A percentile compares a stretch with the other conserved stretches of the same genome.
Evolutionary conservation across 2,113 vertebrate genomes (phyloP).

Genomic region (Acanthochromis polyacanthus): DNA sequence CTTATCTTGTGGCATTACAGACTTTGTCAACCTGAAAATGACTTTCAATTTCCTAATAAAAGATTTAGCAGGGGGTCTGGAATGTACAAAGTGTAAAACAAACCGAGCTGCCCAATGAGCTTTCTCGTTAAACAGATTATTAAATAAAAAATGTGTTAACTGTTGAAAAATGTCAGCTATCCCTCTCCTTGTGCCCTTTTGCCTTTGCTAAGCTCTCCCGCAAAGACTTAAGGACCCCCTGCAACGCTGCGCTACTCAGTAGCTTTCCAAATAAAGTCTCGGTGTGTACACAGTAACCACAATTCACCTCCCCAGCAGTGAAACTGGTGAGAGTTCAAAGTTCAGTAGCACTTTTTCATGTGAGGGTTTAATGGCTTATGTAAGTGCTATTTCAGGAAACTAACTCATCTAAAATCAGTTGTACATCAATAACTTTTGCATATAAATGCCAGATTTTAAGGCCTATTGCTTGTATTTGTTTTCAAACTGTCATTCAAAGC

Average conservation of each 20-base stretch:
- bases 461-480: background rate
- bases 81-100: conserved; percentile 70
- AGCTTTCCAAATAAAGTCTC: conserved; percentile 53
- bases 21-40: conserved; percentile 35
- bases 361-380: conserved; percentile 13
- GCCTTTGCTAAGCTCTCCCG: conserved; percentile 59
- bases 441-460: background rate
- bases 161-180: conserved; percentile 71
- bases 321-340: conserved; percentile 40
- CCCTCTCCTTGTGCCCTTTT: conserved; percentile 36
- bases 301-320: conserved; percentile 31
- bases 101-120: conserved; percentile 32
- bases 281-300: conserved; percentile 39
- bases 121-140: conserved; percentile 34
- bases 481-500: background rate
- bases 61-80: conserved; percentile 69
- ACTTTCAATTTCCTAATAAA: conserved; percentile 56
- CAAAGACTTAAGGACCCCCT: conserved; percentile 63
- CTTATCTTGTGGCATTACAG: conserved; percentile 32
- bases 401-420: background rate
- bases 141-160: conserved; percentile 67
- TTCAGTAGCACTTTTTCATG: conserved; percentile 31
- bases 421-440: background rate
- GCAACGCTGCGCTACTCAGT: conserved; percentile 30
- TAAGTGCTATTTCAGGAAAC: background rate